These are phyloP conservation scores for Leucopsar rothschildi DNA, from an alignment of 2,113 vertebrate genomes.

Conservation along the genomic window DNA sequence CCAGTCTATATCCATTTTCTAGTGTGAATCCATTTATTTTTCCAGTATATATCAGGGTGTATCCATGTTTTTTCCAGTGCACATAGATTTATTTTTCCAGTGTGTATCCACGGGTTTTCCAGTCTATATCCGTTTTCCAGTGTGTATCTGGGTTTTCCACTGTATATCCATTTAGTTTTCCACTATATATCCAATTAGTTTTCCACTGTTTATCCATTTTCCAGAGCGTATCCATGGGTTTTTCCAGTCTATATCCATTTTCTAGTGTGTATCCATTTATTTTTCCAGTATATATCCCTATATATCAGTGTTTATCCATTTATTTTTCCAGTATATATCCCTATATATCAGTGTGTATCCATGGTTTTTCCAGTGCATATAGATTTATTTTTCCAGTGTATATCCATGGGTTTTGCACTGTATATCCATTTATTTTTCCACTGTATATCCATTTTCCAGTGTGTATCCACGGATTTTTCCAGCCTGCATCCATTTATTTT, in stretches of 20 bases:
- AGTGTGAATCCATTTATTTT: not conserved
- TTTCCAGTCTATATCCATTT: not conserved
- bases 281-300: too few species aligned
- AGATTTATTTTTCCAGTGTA: not conserved
- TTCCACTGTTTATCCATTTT: too few species aligned
- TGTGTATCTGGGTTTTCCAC: not conserved
- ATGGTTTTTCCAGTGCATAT: not conserved
- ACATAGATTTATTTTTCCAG: rapidly evolving
- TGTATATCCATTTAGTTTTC: not conserved
- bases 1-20: not conserved
- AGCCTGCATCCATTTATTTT: not conserved
- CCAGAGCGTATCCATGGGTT: too few species aligned
- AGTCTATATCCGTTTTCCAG: not conserved
- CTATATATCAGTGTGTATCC: too few species aligned
- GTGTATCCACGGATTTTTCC: not conserved
- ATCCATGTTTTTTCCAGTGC: not conserved
- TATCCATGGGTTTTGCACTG: not conserved
- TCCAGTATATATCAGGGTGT: too few species aligned
- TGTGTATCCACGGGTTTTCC: not conserved
- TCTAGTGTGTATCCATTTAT: too few species aligned
- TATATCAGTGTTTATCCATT: too few species aligned
- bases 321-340: not conserved
- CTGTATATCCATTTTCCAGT: not conserved
- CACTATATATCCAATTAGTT: too few species aligned
- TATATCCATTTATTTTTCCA: not conserved